Conservation (phyloP, 2,113 vertebrate species). For the Oryzias celebensis region DNA sequence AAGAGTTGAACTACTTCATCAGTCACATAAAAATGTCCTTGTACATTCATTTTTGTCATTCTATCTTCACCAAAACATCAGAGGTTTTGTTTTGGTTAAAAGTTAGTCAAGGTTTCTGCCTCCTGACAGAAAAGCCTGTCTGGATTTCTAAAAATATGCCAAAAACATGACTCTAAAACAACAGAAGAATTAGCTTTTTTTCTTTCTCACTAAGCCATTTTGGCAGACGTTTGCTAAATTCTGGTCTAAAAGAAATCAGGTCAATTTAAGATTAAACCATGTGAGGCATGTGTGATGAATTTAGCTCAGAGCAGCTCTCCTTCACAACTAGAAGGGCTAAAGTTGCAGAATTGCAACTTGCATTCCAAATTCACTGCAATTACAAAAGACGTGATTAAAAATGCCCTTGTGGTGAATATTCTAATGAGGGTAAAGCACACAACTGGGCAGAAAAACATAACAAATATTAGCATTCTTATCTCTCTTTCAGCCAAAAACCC, state of each 20-base stretch:
- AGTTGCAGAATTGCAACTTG: constrained; percentile 5
- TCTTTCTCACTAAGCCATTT: not conserved
- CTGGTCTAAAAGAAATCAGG: not conserved
- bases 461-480: not conserved
- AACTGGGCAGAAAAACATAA: not conserved
- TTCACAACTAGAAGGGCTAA: not conserved
- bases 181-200: not conserved
- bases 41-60: too few species aligned
- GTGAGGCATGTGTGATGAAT: constrained; percentile 11
- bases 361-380: constrained; percentile 23
- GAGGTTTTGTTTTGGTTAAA: too few species aligned
- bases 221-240: constrained; percentile 7
- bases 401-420: constrained; percentile 1
- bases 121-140: too few species aligned
- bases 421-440: not conserved
- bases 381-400: constrained; percentile 12
- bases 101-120: too few species aligned
- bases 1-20: too few species aligned
- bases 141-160: too few species aligned
- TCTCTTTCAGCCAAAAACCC: not conserved
- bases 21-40: too few species aligned
- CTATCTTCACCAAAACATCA: too few species aligned
- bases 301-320: constrained; percentile 18
- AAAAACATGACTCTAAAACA: too few species aligned
- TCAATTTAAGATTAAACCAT: constrained; percentile 15